Base-by-base conservation (phyloP, 2,113 vertebrate genomes). In the Calyptomena viridis region DNA sequence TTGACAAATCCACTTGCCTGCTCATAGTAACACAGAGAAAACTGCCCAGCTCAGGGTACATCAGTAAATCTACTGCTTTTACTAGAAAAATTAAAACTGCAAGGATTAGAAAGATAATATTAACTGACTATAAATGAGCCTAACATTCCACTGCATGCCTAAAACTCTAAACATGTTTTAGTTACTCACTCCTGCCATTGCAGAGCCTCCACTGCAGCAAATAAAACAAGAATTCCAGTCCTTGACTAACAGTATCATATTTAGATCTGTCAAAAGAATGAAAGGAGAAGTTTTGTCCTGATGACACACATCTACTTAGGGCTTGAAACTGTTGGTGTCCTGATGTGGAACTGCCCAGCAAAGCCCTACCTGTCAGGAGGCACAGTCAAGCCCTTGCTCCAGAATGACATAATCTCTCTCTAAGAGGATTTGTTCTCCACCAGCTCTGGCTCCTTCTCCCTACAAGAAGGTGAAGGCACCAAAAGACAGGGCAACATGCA, bases 1-100 rank as follows among this genome's bases (percentile, higher is more conserved):
- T 64, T 64, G 60, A 90, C 66, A 94, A 90, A 94, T 60, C 62
- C 63, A 85, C 82, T 47, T 49, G 31, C 37, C 49, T 64, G 69
- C 69, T 93, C 68, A 3, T 28, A 49, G 17, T 4, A 18, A 72
- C 69, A 91, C 30, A 75, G 12, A 86, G 75, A 82, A 85, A 91
- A 94, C 23, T 64, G 62, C 31, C 56, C 53, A 74, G 58, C 53
- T 63, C 4, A 4, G 40, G 49, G 73, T 56, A 79, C 81, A 53
- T 68, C 53, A 20, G 62, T 33, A 73, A 23, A 89, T 69, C 53
- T 82, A 42, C 59, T 47, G 82, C 53, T 93, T 74, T 85, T 23
- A 22, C 23, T 39, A 71, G 46, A 77, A 84, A 68, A 87, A 84
- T 64, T 81, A 89, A 87, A 84, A 49, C 46, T 42, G 4, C 56